Base-by-base conservation (phyloP, 2,888 invertebrate species). In the Teleiodes luculella region DNA sequence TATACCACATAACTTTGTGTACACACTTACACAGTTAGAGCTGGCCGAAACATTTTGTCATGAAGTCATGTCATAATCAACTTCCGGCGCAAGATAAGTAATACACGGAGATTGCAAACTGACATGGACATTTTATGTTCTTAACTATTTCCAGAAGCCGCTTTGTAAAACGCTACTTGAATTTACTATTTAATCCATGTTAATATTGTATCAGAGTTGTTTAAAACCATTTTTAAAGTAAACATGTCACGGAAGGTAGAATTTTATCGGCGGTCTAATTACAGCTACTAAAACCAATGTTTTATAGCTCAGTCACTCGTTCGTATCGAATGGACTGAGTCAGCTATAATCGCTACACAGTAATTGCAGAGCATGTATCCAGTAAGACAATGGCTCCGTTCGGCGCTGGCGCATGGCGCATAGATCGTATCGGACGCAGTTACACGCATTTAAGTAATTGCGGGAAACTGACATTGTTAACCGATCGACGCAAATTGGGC, bases 361-460 rank as follows among this genome's bases (percentile, higher is more conserved):
- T 87, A 86, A 88, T 88, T 87, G 84, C 79, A 63, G 78, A 72
- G 75, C 83, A 75, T 81, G 86, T 83, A 83, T 84, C 78, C 76
- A 47, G 76, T 78, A 78, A 82, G 84, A 87, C 88, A 87, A 86
- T 84, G 83, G 83, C 76, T 75, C 70, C 67, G 79, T 76, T 67
- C 70, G 70, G 66, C 70, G 76, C 67, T 69, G 70, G 66, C 70
- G 66, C 70, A 68, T 69, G 70, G 66, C 70, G 66, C 70, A 68
- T 72, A 79, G 87, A 87, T 88, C 78, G 83, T 88, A 89, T 89
- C 88, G 76, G 72, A 75, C 74, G 77, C 77, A 82, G 83, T 85
- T 86, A 88, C 87, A 86, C 78, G 83, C 83, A 83, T 89, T 89
- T 87, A 87, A 87, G 86, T 89, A 88, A 89, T 89, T 87, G 86